Evolutionary conservation across 2,113 vertebrate species (phyloP).

Genomic region (Marmota flaviventris): DNA sequence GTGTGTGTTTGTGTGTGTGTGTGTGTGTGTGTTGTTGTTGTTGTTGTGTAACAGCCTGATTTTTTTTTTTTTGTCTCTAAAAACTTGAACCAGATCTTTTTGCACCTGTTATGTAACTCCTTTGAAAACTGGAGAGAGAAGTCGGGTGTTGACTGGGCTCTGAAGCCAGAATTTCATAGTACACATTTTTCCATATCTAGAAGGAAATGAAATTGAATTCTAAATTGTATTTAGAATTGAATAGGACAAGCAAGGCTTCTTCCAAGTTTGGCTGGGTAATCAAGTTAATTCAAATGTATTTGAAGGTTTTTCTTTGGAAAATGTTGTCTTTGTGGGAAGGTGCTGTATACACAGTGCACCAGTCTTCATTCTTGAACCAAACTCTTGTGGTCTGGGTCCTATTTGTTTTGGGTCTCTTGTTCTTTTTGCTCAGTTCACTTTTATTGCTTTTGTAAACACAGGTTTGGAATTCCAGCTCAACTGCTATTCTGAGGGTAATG

Average conservation of each 20-base stretch:
- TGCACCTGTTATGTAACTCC: background rate
- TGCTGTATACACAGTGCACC: background rate
- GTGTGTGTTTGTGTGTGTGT: background rate
- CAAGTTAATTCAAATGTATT: slow-evolving; percentile 20
- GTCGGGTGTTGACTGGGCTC: background rate
- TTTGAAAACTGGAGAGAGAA: slow-evolving; percentile 39
- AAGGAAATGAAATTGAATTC: slow-evolving; percentile 60
- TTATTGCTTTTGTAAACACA: slow-evolving; percentile 30
- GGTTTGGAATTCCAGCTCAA: background rate
- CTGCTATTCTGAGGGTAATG: background rate
- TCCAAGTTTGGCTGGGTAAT: background rate
- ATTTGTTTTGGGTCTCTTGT: background rate
- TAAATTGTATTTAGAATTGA: slow-evolving; percentile 51
- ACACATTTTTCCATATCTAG: slow-evolving; percentile 4
- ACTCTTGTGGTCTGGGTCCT: background rate
- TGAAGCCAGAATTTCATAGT: slow-evolving; percentile 15
- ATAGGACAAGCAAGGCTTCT: background rate
- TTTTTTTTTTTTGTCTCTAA: background rate
- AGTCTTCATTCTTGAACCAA: background rate
- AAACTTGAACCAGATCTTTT: background rate
- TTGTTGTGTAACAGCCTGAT: background rate
- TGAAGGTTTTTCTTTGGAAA: background rate
- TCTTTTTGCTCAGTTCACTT: background rate
- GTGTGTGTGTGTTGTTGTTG: background rate
- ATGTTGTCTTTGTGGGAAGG: background rate